Evolutionary conservation across 2,888 invertebrate genomes (phyloP), one percentile per base, ranked within the genome.

Genomic region (Camponotus fellah): DNA sequence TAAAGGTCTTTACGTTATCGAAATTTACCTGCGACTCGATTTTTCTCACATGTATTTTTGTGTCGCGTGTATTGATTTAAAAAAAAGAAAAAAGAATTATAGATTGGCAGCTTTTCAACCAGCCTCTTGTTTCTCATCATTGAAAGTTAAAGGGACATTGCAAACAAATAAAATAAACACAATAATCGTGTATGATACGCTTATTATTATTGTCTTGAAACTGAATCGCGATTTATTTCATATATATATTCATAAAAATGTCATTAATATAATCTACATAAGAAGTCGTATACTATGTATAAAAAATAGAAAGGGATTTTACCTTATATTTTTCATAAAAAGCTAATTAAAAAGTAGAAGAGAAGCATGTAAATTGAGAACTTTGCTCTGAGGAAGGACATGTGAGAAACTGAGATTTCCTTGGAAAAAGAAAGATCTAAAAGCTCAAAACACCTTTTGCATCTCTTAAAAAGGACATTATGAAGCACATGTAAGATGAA

Each of bases 1-100:
- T 40, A 37, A 26, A 37, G 0, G 17, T 62, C 34, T 43, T 43
- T 43, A 43, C 10, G 32, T 66, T 40, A 26, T 17, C 49, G 12
- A 40, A 10, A 37, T 77, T 56, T 56, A 66, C 10, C 8, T 49
- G 74, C n/a, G 10, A 65, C 14, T 26, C 26, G 40, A 32, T 53
- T 76, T 76, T 56, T 17, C 17, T 64, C 49, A 37, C 34, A n/a
- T 65, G 12, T 12, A 40, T 76, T 40, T 53, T 56, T 37, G 10
- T 12, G 10, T 17, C 12, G 2, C 21, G 64, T 40, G 5, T 2
- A 1, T 9, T 43, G n/a, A 17, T 4, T 49, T 49, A 6, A 53
- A 65, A n/a, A 32, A 3, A n/a, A 53, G 14, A 14, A 14, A 21
- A 9, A n/a, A 49, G 0, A 65, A 26, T 10, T 65, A 10, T 32